Base-by-base conservation (phyloP, 2,113 vertebrate species). In the Sturnus vulgaris region DNA sequence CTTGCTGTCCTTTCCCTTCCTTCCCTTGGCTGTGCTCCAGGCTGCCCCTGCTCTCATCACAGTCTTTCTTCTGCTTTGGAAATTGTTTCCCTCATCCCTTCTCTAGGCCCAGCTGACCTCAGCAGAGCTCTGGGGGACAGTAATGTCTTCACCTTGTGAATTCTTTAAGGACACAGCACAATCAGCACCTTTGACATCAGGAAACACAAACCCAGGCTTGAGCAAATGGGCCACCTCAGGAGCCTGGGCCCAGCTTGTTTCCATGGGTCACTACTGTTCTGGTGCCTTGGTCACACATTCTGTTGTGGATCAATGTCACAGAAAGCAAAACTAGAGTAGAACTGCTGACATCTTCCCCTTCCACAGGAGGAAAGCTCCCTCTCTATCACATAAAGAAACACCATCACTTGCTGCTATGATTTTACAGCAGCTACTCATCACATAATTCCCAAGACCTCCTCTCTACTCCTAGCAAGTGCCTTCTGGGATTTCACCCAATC, bases 1-100 rank as follows among this genome's bases (percentile, higher is more conserved):
- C 37, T 59, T 24, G 27, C 12, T 24, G 15, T 37, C 33, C 44
- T 35, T 30, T 25, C 39, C 55, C 33, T 30, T 73, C 42, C 56
- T 52, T 30, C 28, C 35, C 35, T 33, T 0, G 0, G 10, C 25
- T 63, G 66, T 13, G 39, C 13, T 63, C 37, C 40, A 69, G n/a
- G 21, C 55, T 57, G 64, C n/a, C 35, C 20, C n/a, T 76, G 23
- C 22, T 53, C 59, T 49, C 52, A 71, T 18, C 57, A 76, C 15
- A 56, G 31, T 12, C 73, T 60, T 78, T 53, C 55, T 66, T 44
- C 30, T 82, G 47, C 69, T 90, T 56, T 88, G 66, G 59, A 53
- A 66, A 8, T 12, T 12, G 11, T 23, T 90, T 69, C 27, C 33
- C 14, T 65, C 56, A 65, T 57, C 53, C 24, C 71, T 47, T 79